These are phyloP conservation scores for Tyrannus savana DNA, from an alignment of 2,113 vertebrate genomes.

Conservation along the genomic window DNA sequence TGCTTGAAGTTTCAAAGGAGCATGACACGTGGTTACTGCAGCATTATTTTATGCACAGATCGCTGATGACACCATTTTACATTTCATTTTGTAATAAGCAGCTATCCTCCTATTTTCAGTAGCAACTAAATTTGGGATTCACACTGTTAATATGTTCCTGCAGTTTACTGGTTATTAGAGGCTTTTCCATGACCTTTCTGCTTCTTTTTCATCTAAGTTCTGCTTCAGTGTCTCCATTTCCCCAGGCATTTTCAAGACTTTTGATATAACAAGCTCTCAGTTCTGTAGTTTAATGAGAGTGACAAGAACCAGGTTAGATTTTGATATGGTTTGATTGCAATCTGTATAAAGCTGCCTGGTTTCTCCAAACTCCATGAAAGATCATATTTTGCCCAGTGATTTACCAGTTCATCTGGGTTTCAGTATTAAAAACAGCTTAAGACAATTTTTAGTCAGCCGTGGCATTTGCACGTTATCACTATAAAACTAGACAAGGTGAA, in stretches of 20 bases:
- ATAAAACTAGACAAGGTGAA: not conserved
- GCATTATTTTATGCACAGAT: not conserved
- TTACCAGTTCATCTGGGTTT: not conserved
- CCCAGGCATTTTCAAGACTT: not conserved
- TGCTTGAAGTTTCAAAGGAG: not conserved
- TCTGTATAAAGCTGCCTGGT: not conserved
- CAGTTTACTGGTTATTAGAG: not conserved
- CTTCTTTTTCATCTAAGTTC: not conserved
- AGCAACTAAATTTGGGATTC: not conserved
- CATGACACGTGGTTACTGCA: not conserved
- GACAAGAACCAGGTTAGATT: not conserved
- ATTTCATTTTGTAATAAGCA: not conserved
- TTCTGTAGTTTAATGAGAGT: not conserved
- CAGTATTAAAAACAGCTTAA: not conserved
- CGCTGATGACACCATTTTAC: not conserved
- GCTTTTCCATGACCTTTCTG: not conserved
- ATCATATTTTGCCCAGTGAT: not conserved
- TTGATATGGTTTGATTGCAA: not conserved
- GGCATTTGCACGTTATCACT: not conserved
- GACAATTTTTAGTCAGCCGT: not conserved
- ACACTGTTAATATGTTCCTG: not conserved
- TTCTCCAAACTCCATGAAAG: not conserved
- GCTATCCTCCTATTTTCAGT: not conserved
- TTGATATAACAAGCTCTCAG: not conserved
- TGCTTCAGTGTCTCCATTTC: not conserved